These are phyloP conservation scores for Premnoplex brunnescens DNA, from an alignment of 2,797 vertebrate genomes.

Conservation along the genomic window DNA sequence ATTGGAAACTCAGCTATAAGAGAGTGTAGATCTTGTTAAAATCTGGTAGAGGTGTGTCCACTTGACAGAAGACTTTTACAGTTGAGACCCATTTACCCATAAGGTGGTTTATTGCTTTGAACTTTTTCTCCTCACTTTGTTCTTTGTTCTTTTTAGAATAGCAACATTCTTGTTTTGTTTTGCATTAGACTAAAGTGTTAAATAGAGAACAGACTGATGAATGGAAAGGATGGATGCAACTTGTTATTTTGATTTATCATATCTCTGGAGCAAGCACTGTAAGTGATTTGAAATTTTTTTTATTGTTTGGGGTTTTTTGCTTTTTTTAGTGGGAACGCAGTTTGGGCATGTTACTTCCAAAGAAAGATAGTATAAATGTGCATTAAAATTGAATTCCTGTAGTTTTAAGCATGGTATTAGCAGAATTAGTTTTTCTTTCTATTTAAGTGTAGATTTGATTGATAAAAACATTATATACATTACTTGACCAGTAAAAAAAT, in stretches of 20 bases:
- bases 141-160: conserved; percentile 58
- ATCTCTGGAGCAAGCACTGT: conserved; percentile 98
- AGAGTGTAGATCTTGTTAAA: neutral
- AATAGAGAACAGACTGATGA: conserved; percentile 98
- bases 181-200: conserved; percentile 88
- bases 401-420: neutral
- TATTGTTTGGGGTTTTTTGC: neutral
- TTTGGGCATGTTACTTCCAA: neutral
- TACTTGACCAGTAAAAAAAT: neutral
- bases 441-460: neutral
- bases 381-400: neutral
- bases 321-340: neutral
- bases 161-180: conserved; percentile 67
- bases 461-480: neutral
- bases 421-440: neutral
- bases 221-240: conserved; percentile 99
- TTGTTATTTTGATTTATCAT: conserved; percentile 98
- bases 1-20: neutral
- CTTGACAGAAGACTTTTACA: neutral
- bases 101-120: conserved; percentile 21
- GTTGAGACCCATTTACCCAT: neutral
- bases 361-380: neutral
- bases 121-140: conserved; percentile 50
- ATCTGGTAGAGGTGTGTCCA: neutral
- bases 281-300: conserved; percentile 70